Evolutionary conservation across 35 echinoderm and acorn worm genomes (phyloP).

Genomic region (Ophioderma brevispina): DNA sequence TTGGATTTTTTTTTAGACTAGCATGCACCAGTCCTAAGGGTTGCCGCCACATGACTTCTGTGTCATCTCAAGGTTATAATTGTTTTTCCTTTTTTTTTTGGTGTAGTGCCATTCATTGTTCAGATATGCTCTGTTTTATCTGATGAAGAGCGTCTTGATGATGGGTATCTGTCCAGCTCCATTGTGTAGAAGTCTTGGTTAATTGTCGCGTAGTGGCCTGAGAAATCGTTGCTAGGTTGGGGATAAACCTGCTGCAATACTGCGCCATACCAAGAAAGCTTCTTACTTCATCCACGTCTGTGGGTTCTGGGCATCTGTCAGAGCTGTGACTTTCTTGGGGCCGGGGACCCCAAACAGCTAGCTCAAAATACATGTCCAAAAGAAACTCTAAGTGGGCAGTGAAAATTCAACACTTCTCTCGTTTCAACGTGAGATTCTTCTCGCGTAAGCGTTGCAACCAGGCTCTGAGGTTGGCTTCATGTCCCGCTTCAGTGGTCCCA

Average conservation of each 20-base stretch:
- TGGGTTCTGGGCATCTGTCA: background rate
- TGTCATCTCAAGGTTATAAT: too few relatives aligned
- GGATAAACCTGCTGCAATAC: background rate
- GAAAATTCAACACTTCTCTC: background rate
- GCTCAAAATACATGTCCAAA: background rate
- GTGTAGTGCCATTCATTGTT: slow-evolving; percentile 21
- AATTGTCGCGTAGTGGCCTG: background rate
- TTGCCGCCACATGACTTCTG: slow-evolving; percentile 48
- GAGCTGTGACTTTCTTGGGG: background rate
- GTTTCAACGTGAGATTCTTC: slow-evolving; percentile 9
- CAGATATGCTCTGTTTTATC: background rate
- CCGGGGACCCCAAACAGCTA: background rate
- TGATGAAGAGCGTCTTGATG: background rate
- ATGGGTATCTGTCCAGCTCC: background rate
- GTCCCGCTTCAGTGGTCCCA: background rate
- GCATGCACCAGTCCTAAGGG: too few relatives aligned
- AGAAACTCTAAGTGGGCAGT: background rate
- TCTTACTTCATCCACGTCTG: background rate
- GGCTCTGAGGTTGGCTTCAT: background rate
- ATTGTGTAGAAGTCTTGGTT: background rate
- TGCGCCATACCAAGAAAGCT: background rate
- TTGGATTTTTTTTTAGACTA: slow-evolving; percentile 33
- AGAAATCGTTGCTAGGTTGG: background rate
- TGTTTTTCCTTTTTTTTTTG: too few relatives aligned
- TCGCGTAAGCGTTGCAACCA: too few relatives aligned